phyloP scores from a whole-genome alignment of 2,888 invertebrate genomes.

The Catocala fraxini region DNA sequence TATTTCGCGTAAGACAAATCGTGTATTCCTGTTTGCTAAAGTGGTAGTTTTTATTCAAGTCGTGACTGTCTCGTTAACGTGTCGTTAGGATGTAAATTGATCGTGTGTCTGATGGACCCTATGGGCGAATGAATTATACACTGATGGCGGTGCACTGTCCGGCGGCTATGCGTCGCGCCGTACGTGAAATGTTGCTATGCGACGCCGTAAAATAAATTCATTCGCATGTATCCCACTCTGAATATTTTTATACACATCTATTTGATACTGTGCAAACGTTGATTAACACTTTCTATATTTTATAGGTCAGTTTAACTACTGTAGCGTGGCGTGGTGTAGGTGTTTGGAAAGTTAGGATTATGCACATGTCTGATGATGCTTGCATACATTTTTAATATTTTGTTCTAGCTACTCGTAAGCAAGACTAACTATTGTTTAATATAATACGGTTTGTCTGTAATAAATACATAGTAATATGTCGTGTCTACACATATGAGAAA shows the following conservation, averaged over 20 bases:
- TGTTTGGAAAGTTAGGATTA: slow-evolving; percentile 3
- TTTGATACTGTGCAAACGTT: slow-evolving; percentile 18
- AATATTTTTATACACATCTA: slow-evolving; percentile 21
- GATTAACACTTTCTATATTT: slow-evolving; percentile 21
- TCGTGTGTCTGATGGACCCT: slow-evolving; percentile 40
- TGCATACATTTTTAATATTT: not conserved
- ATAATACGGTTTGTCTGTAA: slow-evolving; percentile 23
- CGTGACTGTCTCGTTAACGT: slow-evolving; percentile 31
- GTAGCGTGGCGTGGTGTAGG: not conserved
- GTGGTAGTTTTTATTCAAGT: slow-evolving; percentile 13
- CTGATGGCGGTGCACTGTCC: slow-evolving; percentile 33
- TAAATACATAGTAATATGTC: slow-evolving; percentile 25
- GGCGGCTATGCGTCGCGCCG: slow-evolving; percentile 36
- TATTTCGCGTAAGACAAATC: too few relatives aligned
- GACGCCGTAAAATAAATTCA: slow-evolving; percentile 40
- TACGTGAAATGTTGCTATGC: slow-evolving; percentile 33
- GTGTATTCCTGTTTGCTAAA: not conserved
- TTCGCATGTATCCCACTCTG: slow-evolving; percentile 18
- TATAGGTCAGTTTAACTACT: slow-evolving; percentile 1
- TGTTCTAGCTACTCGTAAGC: too few relatives aligned
- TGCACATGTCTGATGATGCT: not conserved
- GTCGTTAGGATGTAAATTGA: slow-evolving; percentile 46
- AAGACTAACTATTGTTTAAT: not conserved
- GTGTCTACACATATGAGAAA: slow-evolving; percentile 23
- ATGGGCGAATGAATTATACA: slow-evolving; percentile 43